Percentiles rank a stretch among this genome's conserved stretches.
Evolutionary conservation across 2,113 vertebrate species (phyloP).

Genomic region (Nipponia nippon): DNA sequence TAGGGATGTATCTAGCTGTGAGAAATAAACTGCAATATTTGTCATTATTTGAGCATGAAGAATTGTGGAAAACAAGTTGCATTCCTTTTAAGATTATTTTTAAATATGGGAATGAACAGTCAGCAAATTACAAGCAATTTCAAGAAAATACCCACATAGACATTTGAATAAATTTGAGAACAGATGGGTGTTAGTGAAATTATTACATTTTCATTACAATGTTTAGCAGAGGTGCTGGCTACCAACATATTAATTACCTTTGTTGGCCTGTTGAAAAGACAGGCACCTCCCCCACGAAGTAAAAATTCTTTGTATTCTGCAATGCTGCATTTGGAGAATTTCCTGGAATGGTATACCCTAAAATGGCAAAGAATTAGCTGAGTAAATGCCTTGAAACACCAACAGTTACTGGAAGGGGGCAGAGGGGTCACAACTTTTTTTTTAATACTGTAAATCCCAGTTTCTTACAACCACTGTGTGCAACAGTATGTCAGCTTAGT

Average conservation of each 20-base stretch:
- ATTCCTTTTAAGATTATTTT: neutral
- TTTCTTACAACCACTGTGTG: constrained; percentile 33
- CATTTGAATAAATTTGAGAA: neutral
- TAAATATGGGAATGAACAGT: neutral
- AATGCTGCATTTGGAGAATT: constrained; percentile 96
- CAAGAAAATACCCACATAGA: neutral
- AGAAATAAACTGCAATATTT: neutral
- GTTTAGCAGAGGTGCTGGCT: neutral
- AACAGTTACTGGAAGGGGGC: neutral
- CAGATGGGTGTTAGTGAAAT: neutral
- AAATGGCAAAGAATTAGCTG: constrained; percentile 34
- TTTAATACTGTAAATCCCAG: constrained; percentile 25
- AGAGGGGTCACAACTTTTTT: neutral
- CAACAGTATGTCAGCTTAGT: neutral
- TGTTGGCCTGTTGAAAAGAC: constrained; percentile 94
- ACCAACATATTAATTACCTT: constrained; percentile 76
- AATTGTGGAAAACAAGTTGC: neutral
- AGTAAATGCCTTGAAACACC: constrained; percentile 13
- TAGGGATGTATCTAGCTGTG: neutral
- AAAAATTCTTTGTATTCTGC: constrained; percentile 94
- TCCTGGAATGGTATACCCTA: constrained; percentile 90
- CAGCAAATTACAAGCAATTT: neutral
- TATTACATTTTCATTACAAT: neutral
- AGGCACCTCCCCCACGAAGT: constrained; percentile 90
- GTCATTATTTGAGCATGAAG: neutral